Percentiles rank a stretch among this genome's conserved stretches.
Conservation (phyloP, 2,113 vertebrate genomes). For the Mus pahari region DNA sequence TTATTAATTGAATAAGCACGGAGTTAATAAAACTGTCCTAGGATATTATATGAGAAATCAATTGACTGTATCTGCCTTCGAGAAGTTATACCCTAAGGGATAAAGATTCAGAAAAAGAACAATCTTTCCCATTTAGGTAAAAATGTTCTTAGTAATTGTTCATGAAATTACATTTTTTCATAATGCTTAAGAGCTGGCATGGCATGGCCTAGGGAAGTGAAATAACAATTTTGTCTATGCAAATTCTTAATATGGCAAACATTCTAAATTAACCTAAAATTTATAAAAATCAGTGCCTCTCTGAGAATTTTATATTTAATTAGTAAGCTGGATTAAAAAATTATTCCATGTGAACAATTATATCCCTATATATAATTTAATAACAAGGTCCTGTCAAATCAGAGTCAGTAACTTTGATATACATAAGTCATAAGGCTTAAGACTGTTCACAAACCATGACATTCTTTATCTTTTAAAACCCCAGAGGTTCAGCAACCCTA, state of each 20-base stretch:
- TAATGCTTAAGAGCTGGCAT: slow-evolving; percentile 42
- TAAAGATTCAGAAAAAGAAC: neutral
- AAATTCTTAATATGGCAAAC: slow-evolving; percentile 51
- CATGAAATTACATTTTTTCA: slow-evolving; percentile 59
- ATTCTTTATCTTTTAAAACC: slow-evolving; percentile 11
- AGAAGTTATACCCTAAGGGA: slow-evolving; percentile 51
- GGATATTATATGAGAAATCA: slow-evolving; percentile 59
- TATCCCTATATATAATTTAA: slow-evolving; percentile 30
- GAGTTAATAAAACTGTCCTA: slow-evolving; percentile 60
- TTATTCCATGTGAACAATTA: neutral
- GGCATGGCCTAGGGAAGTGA: neutral
- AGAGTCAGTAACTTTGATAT: neutral
- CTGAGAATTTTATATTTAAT: slow-evolving; percentile 45
- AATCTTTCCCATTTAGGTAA: slow-evolving; percentile 36
- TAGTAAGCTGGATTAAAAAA: slow-evolving; percentile 31
- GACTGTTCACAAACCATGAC: neutral
- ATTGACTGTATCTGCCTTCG: slow-evolving; percentile 43
- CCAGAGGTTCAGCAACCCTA: slow-evolving; percentile 19
- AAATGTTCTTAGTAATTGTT: slow-evolving; percentile 41
- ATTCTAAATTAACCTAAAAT: slow-evolving; percentile 60
- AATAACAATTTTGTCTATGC: slow-evolving; percentile 43
- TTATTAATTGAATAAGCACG: slow-evolving; percentile 70
- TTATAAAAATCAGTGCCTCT: slow-evolving; percentile 32
- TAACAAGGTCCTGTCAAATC: slow-evolving; percentile 42
- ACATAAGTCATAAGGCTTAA: neutral